Evolutionary conservation across 2,113 vertebrate genomes (phyloP).

Genomic region (Tympanuchus pallidicinctus): DNA sequence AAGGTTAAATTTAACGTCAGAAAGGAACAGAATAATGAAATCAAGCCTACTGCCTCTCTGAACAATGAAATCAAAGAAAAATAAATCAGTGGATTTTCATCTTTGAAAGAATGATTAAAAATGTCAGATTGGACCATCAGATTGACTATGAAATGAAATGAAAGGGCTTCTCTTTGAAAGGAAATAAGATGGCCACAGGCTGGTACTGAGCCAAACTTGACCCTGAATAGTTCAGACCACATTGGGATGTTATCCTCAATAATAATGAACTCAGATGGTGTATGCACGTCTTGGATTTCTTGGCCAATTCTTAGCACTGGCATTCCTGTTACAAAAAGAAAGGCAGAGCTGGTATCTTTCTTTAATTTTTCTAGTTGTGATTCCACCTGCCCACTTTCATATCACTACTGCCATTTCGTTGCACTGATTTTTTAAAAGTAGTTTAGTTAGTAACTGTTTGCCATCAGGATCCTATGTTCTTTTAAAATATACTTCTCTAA

Average conservation of each 20-base stretch:
- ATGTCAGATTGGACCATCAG: neutral
- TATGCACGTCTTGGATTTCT: neutral
- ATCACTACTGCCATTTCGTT: neutral
- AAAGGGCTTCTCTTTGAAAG: neutral
- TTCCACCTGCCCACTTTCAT: neutral
- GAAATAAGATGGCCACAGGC: neutral
- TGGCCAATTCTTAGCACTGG: neutral
- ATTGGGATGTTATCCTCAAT: neutral
- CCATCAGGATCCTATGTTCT: neutral
- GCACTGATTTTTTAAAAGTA: neutral
- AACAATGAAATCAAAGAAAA: neutral
- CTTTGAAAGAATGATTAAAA: neutral
- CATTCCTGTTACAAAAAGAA: neutral
- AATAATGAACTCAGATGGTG: neutral
- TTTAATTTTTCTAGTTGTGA: neutral
- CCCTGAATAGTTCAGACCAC: neutral
- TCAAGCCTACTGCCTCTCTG: neutral
- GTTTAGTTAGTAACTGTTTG: neutral
- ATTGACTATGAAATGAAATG: neutral
- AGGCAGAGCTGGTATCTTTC: neutral
- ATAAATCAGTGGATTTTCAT: neutral
- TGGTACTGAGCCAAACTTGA: neutral
- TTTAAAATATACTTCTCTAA: neutral
- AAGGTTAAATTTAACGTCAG: neutral
- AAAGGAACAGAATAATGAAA: neutral